Evolutionary conservation across 2,797 vertebrate genomes (phyloP).

Genomic region (Gymnothorax reevesii): DNA sequence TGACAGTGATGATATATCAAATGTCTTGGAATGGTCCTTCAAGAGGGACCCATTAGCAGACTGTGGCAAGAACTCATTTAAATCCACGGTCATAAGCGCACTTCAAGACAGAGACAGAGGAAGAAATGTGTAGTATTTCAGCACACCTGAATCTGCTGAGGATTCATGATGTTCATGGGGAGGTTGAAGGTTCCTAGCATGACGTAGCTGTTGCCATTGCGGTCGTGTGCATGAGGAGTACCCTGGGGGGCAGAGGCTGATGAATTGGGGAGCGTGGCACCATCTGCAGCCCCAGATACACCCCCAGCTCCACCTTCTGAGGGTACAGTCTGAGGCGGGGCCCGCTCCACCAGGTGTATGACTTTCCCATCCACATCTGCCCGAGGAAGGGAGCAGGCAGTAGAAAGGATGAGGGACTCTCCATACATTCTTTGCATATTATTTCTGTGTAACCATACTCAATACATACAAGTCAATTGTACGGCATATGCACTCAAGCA

Average conservation of each 20-base stretch:
- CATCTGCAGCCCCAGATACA: constrained; percentile 63
- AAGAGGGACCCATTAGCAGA: neutral
- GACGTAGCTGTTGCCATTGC: constrained; percentile 92
- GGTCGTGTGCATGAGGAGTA: constrained; percentile 73
- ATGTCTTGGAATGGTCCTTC: neutral
- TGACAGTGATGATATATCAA: neutral
- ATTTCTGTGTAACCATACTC: neutral
- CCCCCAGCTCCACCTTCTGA: constrained; percentile 76
- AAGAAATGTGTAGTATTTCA: neutral
- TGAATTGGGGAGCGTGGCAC: constrained; percentile 67
- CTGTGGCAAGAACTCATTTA: neutral
- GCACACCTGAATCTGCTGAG: constrained; percentile 80
- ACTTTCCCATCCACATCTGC: constrained; percentile 91
- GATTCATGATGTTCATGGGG: constrained; percentile 84
- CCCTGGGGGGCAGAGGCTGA: constrained; percentile 70
- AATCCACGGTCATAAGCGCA: neutral
- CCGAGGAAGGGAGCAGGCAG: neutral
- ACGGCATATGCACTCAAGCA: neutral
- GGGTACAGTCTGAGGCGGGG: constrained; percentile 84
- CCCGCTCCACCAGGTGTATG: constrained; percentile 90
- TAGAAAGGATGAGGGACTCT: neutral
- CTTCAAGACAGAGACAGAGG: neutral
- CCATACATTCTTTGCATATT: neutral
- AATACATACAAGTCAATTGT: neutral
- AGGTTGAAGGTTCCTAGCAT: constrained; percentile 95